A percentile compares a stretch with the other conserved stretches of the same genome.
These are phyloP conservation scores for Lepidurus apus DNA, from an alignment of 1,140 invertebrate species.

Conservation along the genomic window DNA sequence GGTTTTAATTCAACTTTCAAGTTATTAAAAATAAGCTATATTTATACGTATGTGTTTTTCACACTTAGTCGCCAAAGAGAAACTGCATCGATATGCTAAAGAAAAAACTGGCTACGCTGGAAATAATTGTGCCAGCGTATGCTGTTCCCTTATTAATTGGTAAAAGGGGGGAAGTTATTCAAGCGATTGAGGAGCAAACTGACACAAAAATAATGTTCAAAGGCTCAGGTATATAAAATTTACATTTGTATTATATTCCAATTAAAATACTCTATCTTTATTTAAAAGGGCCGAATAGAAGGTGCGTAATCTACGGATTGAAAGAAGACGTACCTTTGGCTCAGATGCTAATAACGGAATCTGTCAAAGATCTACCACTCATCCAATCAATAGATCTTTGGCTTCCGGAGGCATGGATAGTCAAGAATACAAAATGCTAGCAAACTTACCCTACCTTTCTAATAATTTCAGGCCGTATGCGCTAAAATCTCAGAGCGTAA, in stretches of 20 bases:
- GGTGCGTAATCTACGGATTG: slow-evolving; percentile 42
- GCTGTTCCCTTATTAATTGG: slow-evolving; percentile 40
- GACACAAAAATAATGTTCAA: slow-evolving; percentile 44
- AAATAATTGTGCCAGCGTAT: slow-evolving; percentile 38
- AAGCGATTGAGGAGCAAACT: slow-evolving; percentile 44
- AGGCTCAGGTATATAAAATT: slow-evolving; percentile 37
- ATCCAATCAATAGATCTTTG: slow-evolving; percentile 43
- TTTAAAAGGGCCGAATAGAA: slow-evolving; percentile 37
- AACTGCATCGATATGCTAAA: background rate
- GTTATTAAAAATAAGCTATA: too few relatives aligned
- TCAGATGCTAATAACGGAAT: slow-evolving; percentile 43
- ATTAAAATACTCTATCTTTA: background rate
- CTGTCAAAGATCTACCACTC: slow-evolving; percentile 43
- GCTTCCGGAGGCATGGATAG: slow-evolving; percentile 40
- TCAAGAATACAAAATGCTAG: background rate
- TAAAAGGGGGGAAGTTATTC: slow-evolving; percentile 38
- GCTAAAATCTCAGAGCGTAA: slow-evolving; percentile 24
- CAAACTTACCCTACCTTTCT: background rate
- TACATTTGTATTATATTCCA: background rate
- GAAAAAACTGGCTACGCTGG: background rate
- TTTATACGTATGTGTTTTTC: background rate
- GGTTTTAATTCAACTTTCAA: too few relatives aligned
- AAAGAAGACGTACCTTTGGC: slow-evolving; percentile 43
- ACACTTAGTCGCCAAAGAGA: background rate
- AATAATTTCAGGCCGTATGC: background rate